Base-by-base conservation (phyloP, 2,113 vertebrate genomes). In the Tauraco erythrolophus region DNA sequence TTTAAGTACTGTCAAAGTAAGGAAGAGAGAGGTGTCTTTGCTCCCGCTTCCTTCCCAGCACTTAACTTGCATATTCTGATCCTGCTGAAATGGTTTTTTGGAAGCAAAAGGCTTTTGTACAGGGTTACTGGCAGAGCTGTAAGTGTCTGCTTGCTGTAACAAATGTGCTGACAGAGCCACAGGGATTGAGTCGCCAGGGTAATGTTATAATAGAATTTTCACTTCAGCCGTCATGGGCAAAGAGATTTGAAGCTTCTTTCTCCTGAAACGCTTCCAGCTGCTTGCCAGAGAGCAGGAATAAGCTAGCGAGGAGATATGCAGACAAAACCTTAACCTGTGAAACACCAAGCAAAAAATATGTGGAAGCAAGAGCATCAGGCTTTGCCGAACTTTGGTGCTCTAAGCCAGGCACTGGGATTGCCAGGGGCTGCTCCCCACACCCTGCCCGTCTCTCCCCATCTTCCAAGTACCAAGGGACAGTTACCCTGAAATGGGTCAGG, bases 91-190 rank as follows among this genome's bases (percentile, higher is more conserved):
- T 13, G 30, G 0, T 58, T 94, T 81, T 89, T 35, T 92, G 83
- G 92, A 96, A 89, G 94, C 25, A 3, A 84, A 86, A 93, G 35
- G 54, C 76, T 91, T 85, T 89, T 65, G 45, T 48, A 74, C 83
- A 68, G 58, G 57, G 68, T 31, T 94, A 80, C 95, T 97, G 96
- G 94, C 96, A 91, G 84, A 89, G 94, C 69, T 11, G 0, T 7
- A 5, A 81, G 65, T 48, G 84, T 22, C 91, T 92, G 91, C 87
- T 75, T 45, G 86, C 92, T 91, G 72, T 71, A 72, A 76, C 61
- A 75, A 92, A 94, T 71, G 92, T 91, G 91, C 96, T 95, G 96
- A 95, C 95, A 96, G 94, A 95, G 94, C 69, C 80, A 57, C 2
- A 41, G 31, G 75, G 88, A 83, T 30, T 77, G 89, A 91, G 91